Evolutionary conservation across 2,888 invertebrate species (phyloP), one percentile per base, ranked within the genome.

Genomic region (Agonopterix arenella): DNA sequence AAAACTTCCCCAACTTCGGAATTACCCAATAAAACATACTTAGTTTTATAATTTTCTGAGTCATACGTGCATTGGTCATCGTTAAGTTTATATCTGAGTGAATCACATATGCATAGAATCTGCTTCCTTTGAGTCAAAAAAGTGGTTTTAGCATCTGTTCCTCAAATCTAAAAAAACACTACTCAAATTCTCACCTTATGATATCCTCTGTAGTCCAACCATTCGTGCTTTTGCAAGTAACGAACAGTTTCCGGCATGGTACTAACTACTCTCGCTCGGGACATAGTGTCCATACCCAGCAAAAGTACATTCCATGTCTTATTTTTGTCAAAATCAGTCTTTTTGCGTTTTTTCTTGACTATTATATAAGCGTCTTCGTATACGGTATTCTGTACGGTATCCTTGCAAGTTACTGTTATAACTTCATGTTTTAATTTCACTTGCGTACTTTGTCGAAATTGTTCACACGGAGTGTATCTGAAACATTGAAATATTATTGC

Each of bases 311-410:
- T 60, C 57, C 52, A 57, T 10, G 42, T n/a, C 40, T 40, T 9
- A 4, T 49, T 54, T 11, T 49, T 28, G 2, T 9, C 16, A 8
- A 37, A 11, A 40, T 16, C 41, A 45, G n/a, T 38, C 11, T 9
- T 43, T 36, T 48, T 36, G 13, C 16, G 11, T 40, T 40, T n/a
- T 4, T 69, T 76, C 52, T 75, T 75, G 2, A 78, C 38, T 46
- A 73, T 49, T 4, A 71, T 57, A 51, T 77, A 81, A 36, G 66
- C 63, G 51, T 80, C 80, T 58, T 69, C 57, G 46, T 78, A 79
- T 38, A 76, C 58, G 41, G 53, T 46, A 4, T 43, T 44, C n/a
- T 52, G 52, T 41, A 44, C 11, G 7, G 45, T n/a, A 16, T 9
- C 18, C 9, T n/a, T 46, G 52, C 82, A 82, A 2, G 59, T 59